Conservation (phyloP, 2,113 vertebrate species). For the Hipposideros armiger region DNA sequence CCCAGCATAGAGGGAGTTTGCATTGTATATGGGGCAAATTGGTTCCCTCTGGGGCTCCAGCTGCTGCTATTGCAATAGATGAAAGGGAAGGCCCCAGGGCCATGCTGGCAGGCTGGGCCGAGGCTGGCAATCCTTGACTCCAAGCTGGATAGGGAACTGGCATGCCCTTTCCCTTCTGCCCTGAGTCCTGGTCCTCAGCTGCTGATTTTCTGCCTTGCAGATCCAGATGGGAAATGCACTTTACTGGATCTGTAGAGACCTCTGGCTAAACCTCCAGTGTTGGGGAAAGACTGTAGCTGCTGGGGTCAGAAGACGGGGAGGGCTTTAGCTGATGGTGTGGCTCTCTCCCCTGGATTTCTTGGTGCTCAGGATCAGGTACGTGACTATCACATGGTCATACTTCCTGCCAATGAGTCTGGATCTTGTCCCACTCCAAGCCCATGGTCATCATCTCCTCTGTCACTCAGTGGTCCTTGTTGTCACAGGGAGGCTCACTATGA, state of each 20-base stretch:
- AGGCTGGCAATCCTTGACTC: slow-evolving; percentile 88
- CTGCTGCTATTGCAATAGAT: slow-evolving; percentile 91
- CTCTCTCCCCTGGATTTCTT: slow-evolving; percentile 63
- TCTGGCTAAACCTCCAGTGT: not conserved
- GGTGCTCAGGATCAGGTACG: not conserved
- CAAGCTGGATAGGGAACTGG: slow-evolving; percentile 86
- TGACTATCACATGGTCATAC: slow-evolving; percentile 92
- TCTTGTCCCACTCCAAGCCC: slow-evolving; percentile 90
- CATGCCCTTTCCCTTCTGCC: slow-evolving; percentile 87
- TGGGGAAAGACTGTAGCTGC: not conserved
- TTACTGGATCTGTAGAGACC: slow-evolving; percentile 86
- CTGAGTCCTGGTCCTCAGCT: slow-evolving; percentile 85
- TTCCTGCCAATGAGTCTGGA: slow-evolving; percentile 92
- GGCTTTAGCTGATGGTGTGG: not conserved
- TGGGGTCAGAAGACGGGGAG: not conserved
- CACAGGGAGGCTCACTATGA: slow-evolving; percentile 89
- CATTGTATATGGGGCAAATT: slow-evolving; percentile 89
- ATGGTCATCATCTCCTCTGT: slow-evolving; percentile 90
- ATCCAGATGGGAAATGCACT: slow-evolving; percentile 77
- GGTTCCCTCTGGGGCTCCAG: slow-evolving; percentile 86
- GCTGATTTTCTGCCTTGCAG: slow-evolving; percentile 87
- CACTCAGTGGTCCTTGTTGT: slow-evolving; percentile 92
- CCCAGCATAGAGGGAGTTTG: slow-evolving; percentile 91
- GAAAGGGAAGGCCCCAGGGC: slow-evolving; percentile 90
- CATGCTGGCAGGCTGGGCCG: slow-evolving; percentile 87